Base-by-base conservation (phyloP, 1,140 invertebrate species). In the Diorhabda elongata region DNA sequence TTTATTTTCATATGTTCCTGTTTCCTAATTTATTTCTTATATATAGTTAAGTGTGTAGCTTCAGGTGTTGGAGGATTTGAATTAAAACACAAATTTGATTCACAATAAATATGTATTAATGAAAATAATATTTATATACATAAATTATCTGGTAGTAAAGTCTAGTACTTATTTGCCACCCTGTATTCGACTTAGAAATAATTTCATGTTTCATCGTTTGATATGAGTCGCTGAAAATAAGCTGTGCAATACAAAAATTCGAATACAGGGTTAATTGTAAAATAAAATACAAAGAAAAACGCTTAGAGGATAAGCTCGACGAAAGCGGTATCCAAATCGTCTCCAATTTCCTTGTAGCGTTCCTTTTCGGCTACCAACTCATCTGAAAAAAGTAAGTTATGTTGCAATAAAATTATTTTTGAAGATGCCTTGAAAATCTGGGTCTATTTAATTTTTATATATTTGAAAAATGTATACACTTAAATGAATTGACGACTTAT, bases 271-370 rank as follows among this genome's bases (percentile, higher is more conserved):
- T 42, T 42, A 42, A 11, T 45, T 42, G 64, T 26, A 67, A 57
- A 42, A 44, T 62, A 7, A 70, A 44, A 45, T 47, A 62, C 63
- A 42, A 44, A 61, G 56, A 64, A 64, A 47, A 41, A 44, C 66
- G 73, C 76, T 81, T 81, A 81, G 66, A 81, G 75, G 85, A 97
- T 97, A 83, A 99, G 90, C 84, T 99, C 97, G 81, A 95, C 91
- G 88, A 99, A 98, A 76, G 97, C 97, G 80, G 91, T 91, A 86
- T 99, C 97, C 88, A 99, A 88, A 84, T 99, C 97, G 87, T 99
- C 97, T 83, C 95, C 97, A 85, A 99, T 98, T 83, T 94, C 91
- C 88, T 98, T 99, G 93, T 98, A 99, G 83, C 96, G 96, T 87
- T 99, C 97, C 89, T 99, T 99, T 84, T 98, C 96, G 80, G 91